Percentiles rank a stretch among this genome's conserved stretches.
These are phyloP conservation scores for Bungarus multicinctus DNA, from an alignment of 2,113 vertebrate genomes.

Conservation along the genomic window DNA sequence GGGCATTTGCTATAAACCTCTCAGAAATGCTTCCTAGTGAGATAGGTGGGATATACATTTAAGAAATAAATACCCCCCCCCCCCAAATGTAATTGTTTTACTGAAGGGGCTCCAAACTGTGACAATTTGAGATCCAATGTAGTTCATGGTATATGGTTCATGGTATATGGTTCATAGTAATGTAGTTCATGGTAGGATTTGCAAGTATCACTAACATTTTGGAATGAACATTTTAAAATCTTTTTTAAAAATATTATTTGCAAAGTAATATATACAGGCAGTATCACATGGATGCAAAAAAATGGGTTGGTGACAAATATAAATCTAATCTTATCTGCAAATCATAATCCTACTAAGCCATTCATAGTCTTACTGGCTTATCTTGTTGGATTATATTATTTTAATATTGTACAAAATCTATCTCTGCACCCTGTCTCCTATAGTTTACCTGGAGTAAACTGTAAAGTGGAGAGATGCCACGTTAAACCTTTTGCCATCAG, in stretches of 20 bases:
- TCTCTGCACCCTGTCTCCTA: not conserved
- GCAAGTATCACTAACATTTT: not conserved
- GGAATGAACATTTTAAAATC: not conserved
- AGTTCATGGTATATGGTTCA: too few species aligned
- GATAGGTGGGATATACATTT: not conserved
- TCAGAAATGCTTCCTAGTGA: not conserved
- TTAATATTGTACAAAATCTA: not conserved
- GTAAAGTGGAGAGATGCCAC: not conserved
- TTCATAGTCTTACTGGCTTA: not conserved
- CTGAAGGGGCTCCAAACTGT: not conserved
- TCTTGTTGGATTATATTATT: not conserved
- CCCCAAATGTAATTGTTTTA: not conserved
- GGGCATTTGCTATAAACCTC: not conserved
- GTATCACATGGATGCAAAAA: not conserved
- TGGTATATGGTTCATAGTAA: too few species aligned
- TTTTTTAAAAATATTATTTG: not conserved
- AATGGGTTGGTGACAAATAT: not conserved
- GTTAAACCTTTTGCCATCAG: not conserved
- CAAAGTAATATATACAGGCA: not conserved
- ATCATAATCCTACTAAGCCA: not conserved
- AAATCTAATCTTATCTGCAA: not conserved
- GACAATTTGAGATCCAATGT: not conserved
- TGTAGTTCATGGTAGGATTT: not conserved
- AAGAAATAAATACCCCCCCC: not conserved
- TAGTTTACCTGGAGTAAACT: not conserved